Percentiles rank a stretch among this genome's conserved stretches.
These are phyloP conservation scores for Sebastes hopkinsi DNA, from an alignment of 2,797 vertebrate genomes.

Conservation along the genomic window DNA sequence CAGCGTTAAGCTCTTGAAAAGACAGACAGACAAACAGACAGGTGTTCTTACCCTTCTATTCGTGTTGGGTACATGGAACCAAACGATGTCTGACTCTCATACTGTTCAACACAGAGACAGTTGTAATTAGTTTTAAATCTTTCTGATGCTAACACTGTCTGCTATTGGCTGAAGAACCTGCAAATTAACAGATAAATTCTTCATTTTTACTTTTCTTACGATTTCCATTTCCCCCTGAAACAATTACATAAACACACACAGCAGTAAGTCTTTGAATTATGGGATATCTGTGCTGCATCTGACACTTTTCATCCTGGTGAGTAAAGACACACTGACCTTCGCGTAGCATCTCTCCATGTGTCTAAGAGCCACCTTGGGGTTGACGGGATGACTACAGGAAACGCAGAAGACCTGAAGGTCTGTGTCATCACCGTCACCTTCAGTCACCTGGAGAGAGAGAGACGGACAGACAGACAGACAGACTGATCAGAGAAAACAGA, in stretches of 20 bases:
- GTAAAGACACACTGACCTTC: slow-evolving; percentile 79
- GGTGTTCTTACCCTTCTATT: slow-evolving; percentile 89
- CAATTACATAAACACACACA: not conserved
- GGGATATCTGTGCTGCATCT: not conserved
- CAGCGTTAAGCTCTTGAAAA: not conserved
- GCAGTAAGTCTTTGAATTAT: not conserved
- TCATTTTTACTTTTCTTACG: not conserved
- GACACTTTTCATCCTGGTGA: not conserved
- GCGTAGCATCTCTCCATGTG: slow-evolving; percentile 95
- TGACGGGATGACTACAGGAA: slow-evolving; percentile 92
- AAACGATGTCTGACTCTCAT: slow-evolving; percentile 94
- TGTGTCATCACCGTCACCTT: slow-evolving; percentile 91
- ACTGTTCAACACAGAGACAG: slow-evolving; percentile 72
- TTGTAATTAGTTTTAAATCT: not conserved
- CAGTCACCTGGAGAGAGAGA: slow-evolving; percentile 81
- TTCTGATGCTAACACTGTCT: not conserved
- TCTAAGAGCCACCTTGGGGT: slow-evolving; percentile 91
- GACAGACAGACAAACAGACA: not conserved
- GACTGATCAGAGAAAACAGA: not conserved
- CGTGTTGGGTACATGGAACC: slow-evolving; percentile 96
- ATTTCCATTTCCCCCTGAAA: not conserved
- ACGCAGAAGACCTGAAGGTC: slow-evolving; percentile 95
- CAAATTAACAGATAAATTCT: not conserved
- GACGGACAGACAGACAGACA: not conserved
- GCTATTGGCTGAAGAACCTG: not conserved